These are phyloP conservation scores for Teleiodes luculella DNA, from an alignment of 2,888 invertebrate species.

Conservation along the genomic window DNA sequence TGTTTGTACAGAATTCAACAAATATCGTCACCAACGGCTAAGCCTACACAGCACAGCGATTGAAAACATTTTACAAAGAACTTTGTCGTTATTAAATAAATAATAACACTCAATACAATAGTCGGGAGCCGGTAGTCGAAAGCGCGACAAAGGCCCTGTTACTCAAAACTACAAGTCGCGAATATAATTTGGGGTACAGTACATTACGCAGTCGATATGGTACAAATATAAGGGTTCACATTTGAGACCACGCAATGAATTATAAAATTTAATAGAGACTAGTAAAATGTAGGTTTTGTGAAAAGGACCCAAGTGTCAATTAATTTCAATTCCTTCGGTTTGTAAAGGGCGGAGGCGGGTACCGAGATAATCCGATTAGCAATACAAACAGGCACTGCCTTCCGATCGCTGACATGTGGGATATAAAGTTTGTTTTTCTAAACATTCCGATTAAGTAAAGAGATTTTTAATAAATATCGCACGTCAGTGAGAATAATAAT, in stretches of 20 bases:
- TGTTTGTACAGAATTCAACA: constrained; percentile 12
- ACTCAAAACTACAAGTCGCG: too few relatives aligned
- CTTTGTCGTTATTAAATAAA: constrained; percentile 73
- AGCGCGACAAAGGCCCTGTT: constrained; percentile 70
- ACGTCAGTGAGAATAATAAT: too few relatives aligned
- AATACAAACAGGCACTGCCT: constrained; percentile 42
- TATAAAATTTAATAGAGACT: too few relatives aligned
- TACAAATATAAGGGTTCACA: too few relatives aligned
- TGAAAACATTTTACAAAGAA: constrained; percentile 58
- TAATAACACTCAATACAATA: constrained; percentile 63
- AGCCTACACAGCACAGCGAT: constrained; percentile 44
- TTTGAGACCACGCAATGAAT: too few relatives aligned
- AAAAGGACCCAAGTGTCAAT: too few relatives aligned
- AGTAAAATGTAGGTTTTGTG: too few relatives aligned
- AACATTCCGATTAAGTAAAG: constrained; percentile 14
- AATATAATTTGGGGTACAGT: too few relatives aligned
- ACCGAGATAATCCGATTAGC: constrained; percentile 72
- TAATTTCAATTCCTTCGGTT: constrained; percentile 73
- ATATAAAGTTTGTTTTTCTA: constrained; percentile 51
- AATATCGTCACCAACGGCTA: constrained; percentile 32
- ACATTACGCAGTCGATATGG: too few relatives aligned
- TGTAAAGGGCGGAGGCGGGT: constrained; percentile 45
- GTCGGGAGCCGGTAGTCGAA: constrained; percentile 62
- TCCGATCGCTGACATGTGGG: constrained; percentile 51
- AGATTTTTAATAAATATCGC: background rate